Conservation (phyloP, 2,113 vertebrate genomes). For the Felis chaus region DNA sequence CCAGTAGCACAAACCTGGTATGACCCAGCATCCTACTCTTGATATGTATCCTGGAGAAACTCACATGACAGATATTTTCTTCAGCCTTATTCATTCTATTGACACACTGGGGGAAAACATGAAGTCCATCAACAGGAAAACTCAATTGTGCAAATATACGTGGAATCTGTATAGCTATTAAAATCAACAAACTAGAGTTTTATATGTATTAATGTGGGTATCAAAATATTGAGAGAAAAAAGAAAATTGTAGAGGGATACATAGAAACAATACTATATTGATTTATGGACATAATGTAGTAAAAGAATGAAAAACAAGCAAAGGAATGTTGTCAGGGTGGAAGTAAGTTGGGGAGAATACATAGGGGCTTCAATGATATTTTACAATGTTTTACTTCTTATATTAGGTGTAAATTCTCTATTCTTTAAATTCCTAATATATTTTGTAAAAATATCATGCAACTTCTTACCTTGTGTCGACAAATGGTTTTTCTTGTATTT, state of each 20-base stretch:
- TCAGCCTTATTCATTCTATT: neutral
- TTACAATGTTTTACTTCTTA: neutral
- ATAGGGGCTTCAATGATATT: neutral
- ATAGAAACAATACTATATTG: neutral
- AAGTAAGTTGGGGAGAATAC: neutral
- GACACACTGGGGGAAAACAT: neutral
- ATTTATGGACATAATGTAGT: neutral
- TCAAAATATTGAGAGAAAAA: neutral
- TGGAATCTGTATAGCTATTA: neutral
- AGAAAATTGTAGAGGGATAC: neutral
- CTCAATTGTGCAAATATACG: neutral
- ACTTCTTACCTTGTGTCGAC: conserved; percentile 82
- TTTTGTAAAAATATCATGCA: conserved; percentile 24
- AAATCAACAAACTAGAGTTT: neutral
- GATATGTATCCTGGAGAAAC: neutral
- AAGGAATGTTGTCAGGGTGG: neutral
- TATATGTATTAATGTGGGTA: neutral
- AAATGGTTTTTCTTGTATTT: conserved; percentile 78
- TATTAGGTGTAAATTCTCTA: neutral
- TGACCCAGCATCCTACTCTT: neutral
- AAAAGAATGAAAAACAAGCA: conserved; percentile 5
- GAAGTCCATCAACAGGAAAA: neutral
- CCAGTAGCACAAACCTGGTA: neutral
- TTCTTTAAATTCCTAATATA: conserved; percentile 45
- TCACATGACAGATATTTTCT: neutral